Evolutionary conservation across 2,888 invertebrate species (phyloP), one percentile per base, ranked within the genome.

Genomic region (Diogma glabrata): DNA sequence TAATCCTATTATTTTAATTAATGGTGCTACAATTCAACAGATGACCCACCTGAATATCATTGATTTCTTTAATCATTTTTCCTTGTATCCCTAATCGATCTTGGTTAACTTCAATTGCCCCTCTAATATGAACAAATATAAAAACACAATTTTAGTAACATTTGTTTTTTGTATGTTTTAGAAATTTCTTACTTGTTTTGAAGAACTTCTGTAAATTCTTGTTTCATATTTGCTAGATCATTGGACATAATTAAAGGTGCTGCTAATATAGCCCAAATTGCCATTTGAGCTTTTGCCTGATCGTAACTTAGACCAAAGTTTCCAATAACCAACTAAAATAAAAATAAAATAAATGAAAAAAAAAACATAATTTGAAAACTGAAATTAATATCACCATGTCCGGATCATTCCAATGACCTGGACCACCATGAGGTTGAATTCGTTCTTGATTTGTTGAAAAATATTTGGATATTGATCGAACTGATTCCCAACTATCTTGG

Each of bases 211-310:
- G 74, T 77, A 51, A 77, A 75, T 60, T 75, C 73, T 0, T 74
- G 72, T 12, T 69, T 65, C 16, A 86, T 75, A n/a, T 65, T 67
- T n/a, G 76, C 65, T 51, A 86, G 70, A 66, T 86, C 83, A 36
- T 74, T 76, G 1, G 84, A 85, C 77, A 86, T 82, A 22, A 86
- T 71, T 5, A 86, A 64, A 1, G 85, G 85, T 1, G 84, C 79
- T 3, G 84, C 82, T 65, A 85, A 70, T 43, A 85, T 69, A 1
- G 82, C 73, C 85, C 86, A 86, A 53, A 86, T 69, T 1, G 82
- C 82, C 82, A 86, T 83, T 70, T 86, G 86, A 1, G 77, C 70
- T 63, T 77, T 75, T 56, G 80, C 75, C 67, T 86, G 82, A 55
- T 82, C 81, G 54, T 75, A 73, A 58, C 79, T 81, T 12, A 82